phyloP scores from a whole-genome alignment of 2,888 invertebrate genomes.

The Tetramorium bicarinatum region DNA sequence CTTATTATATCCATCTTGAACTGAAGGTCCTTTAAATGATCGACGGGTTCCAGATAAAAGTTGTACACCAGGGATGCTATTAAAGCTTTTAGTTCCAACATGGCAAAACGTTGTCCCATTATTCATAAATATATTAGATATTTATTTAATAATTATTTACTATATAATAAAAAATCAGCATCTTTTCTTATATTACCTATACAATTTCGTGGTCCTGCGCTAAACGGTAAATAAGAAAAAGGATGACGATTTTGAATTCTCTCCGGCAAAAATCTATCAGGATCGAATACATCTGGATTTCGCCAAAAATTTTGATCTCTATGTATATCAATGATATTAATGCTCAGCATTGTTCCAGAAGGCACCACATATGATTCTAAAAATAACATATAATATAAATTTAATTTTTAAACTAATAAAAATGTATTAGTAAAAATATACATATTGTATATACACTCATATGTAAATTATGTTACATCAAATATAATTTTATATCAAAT shows the following conservation, averaged over 20 bases:
- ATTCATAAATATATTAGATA: not conserved
- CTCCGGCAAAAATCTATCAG: slow-evolving; percentile 90
- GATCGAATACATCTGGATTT: slow-evolving; percentile 89
- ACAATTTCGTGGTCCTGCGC: slow-evolving; percentile 90
- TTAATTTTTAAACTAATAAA: not conserved
- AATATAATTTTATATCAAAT: not conserved
- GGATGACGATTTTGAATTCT: slow-evolving; percentile 87
- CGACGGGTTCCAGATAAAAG: slow-evolving; percentile 79
- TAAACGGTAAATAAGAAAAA: slow-evolving; percentile 90
- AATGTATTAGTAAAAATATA: not conserved
- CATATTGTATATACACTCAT: not conserved
- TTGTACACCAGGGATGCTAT: slow-evolving; percentile 72
- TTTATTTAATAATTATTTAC: not conserved
- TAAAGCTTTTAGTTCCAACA: slow-evolving; percentile 79
- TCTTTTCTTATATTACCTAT: slow-evolving; percentile 10
- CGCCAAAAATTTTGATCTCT: slow-evolving; percentile 89
- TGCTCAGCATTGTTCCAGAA: slow-evolving; percentile 85
- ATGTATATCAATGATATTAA: slow-evolving; percentile 86
- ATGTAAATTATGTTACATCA: slow-evolving; percentile 6
- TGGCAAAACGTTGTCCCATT: slow-evolving; percentile 73
- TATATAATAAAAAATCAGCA: not conserved
- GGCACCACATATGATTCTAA: slow-evolving; percentile 85
- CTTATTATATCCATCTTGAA: slow-evolving; percentile 71
- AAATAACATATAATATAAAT: not conserved
- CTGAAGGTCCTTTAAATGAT: slow-evolving; percentile 72